phyloP scores from a whole-genome alignment of 1,140 invertebrate species.

The Drosophila subobscura region DNA sequence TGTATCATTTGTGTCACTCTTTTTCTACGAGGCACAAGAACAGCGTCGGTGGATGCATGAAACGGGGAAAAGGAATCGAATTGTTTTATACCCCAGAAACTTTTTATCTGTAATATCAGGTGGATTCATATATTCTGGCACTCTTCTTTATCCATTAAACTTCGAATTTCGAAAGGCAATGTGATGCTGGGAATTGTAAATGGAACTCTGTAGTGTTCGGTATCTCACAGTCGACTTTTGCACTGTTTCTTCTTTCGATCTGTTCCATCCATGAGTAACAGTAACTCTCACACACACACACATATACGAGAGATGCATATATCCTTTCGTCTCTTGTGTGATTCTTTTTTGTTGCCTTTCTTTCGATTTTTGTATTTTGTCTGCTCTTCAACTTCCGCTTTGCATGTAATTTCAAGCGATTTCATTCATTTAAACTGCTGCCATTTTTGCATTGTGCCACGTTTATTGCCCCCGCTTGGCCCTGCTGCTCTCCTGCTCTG shows the following conservation, averaged over 20 bases:
- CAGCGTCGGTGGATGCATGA: too few relatives aligned
- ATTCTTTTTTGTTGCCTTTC: slow-evolving; percentile 9
- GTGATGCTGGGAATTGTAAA: neutral
- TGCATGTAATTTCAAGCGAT: slow-evolving; percentile 71
- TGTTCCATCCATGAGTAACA: neutral
- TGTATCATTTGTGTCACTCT: slow-evolving; percentile 54
- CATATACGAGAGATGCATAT: neutral
- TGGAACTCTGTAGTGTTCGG: neutral
- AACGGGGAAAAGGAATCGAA: too few relatives aligned
- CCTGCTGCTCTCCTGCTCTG: slow-evolving; percentile 9
- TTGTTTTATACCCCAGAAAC: too few relatives aligned
- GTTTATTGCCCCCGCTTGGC: slow-evolving; percentile 49
- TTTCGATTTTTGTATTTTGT: slow-evolving; percentile 41
- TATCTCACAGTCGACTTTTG: slow-evolving; percentile 3
- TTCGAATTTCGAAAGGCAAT: too few relatives aligned
- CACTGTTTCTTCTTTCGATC: slow-evolving; percentile 11
- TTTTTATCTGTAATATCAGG: too few relatives aligned
- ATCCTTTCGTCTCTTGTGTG: slow-evolving; percentile 1
- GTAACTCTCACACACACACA: neutral
- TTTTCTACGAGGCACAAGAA: neutral
- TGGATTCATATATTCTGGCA: too few relatives aligned
- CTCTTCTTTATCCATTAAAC: too few relatives aligned
- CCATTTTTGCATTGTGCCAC: slow-evolving; percentile 57
- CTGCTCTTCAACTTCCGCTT: slow-evolving; percentile 62
- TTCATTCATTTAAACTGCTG: slow-evolving; percentile 74